Conservation (phyloP, 2,797 vertebrate genomes). For the Molossus alvarezi region DNA sequence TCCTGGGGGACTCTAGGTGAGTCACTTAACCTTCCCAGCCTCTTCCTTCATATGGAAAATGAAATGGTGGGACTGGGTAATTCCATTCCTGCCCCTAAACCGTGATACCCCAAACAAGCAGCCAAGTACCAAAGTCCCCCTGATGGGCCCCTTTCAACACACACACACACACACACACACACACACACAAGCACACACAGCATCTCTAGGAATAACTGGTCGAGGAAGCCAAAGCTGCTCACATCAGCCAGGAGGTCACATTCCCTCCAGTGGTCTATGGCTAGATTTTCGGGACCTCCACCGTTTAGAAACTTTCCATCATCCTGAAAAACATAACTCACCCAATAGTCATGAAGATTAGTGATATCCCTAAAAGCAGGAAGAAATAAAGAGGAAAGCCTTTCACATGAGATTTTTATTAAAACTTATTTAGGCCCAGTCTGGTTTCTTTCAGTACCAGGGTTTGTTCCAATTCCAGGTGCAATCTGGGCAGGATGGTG, state of each 20-base stretch:
- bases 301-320: not conserved
- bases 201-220: not conserved
- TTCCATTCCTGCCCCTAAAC: not conserved
- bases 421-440: not conserved
- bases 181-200: not conserved
- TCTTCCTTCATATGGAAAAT: not conserved
- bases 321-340: not conserved
- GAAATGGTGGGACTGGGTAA: not conserved
- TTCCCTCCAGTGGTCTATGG: not conserved
- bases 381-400: not conserved
- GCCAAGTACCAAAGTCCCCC: not conserved
- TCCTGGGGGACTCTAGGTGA: not conserved
- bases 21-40: not conserved
- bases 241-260: not conserved
- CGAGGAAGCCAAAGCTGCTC: not conserved
- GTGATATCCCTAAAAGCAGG: not conserved
- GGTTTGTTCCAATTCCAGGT: not conserved
- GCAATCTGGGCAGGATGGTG: not conserved
- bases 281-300: not conserved
- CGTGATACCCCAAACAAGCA: not conserved
- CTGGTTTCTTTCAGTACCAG: not conserved
- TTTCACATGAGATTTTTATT: not conserved
- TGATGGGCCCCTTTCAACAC: not conserved
- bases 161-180: not conserved
- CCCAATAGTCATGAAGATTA: not conserved